Percentiles rank a stretch among this genome's conserved stretches.
These are phyloP conservation scores for Plemyria rubiginata DNA, from an alignment of 2,888 invertebrate genomes.

Conservation along the genomic window DNA sequence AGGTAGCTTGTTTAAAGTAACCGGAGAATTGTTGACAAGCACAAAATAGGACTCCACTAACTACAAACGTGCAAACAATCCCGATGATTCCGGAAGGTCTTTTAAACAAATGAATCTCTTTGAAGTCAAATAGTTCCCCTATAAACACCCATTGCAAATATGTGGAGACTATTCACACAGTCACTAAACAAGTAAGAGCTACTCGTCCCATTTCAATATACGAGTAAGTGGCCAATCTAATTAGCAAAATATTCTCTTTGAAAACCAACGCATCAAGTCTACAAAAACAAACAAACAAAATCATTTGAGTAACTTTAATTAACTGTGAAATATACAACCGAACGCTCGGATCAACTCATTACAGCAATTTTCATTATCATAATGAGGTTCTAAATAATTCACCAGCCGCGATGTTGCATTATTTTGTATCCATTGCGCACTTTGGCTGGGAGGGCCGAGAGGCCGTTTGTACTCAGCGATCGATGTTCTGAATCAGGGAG, in stretches of 20 bases:
- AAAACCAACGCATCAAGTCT: neutral
- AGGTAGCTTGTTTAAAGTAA: no score
- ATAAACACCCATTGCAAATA: slow-evolving; percentile 10
- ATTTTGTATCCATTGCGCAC: slow-evolving; percentile 24
- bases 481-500: slow-evolving; percentile 21
- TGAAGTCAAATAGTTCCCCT: slow-evolving; percentile 18
- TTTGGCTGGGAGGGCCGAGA: slow-evolving; percentile 1
- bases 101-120: slow-evolving; percentile 20
- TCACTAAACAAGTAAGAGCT: neutral
- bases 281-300: slow-evolving; percentile 6
- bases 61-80: slow-evolving; percentile 2
- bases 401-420: neutral
- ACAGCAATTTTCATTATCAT: slow-evolving; percentile 43
- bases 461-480: slow-evolving; percentile 13
- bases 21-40: no score
- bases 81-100: slow-evolving; percentile 9
- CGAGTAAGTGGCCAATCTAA: neutral
- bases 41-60: neutral
- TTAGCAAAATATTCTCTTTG: slow-evolving; percentile 12
- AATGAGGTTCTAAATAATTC: slow-evolving; percentile 30
- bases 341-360: slow-evolving; percentile 42
- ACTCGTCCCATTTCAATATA: neutral
- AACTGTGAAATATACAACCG: slow-evolving; percentile 34
- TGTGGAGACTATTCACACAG: neutral
- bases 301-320: slow-evolving; percentile 22